These are phyloP conservation scores for Sinocyclocheilus rhinocerous DNA, from an alignment of 2,113 vertebrate genomes.

Conservation along the genomic window DNA sequence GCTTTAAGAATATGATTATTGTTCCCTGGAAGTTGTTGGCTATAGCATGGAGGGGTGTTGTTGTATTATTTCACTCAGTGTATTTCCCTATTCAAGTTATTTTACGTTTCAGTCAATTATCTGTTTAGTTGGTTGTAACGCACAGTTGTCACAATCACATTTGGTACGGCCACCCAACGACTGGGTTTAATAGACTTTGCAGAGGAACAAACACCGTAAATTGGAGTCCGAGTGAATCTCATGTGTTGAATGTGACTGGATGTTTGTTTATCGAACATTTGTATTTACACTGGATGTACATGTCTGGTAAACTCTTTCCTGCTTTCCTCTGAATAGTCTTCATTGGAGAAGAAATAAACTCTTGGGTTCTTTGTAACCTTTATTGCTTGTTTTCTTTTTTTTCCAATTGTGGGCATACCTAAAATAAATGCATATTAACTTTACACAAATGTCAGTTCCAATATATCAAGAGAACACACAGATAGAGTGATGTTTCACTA, in stretches of 20 bases:
- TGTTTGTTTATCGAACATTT: conserved; percentile 35
- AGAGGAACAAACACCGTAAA: neutral
- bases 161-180: neutral
- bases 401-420: neutral
- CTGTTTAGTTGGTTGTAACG: neutral
- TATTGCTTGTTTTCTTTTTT: neutral
- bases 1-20: neutral
- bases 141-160: neutral
- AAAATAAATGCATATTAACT: neutral
- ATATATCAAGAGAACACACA: neutral
- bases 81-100: neutral
- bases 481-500: conserved; percentile 19
- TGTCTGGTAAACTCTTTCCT: conserved; percentile 1
- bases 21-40: neutral
- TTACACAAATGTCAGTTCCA: neutral
- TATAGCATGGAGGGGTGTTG: conserved; percentile 7
- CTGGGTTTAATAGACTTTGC: neutral
- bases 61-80: neutral
- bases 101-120: neutral
- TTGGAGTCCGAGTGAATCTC: neutral
- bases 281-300: conserved; percentile 34
- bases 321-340: conserved; percentile 9
- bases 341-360: conserved; percentile 34
- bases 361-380: conserved; percentile 13
- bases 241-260: conserved; percentile 19